Conservation (phyloP, 2,888 invertebrate species). For the Anaspis maculata region DNA sequence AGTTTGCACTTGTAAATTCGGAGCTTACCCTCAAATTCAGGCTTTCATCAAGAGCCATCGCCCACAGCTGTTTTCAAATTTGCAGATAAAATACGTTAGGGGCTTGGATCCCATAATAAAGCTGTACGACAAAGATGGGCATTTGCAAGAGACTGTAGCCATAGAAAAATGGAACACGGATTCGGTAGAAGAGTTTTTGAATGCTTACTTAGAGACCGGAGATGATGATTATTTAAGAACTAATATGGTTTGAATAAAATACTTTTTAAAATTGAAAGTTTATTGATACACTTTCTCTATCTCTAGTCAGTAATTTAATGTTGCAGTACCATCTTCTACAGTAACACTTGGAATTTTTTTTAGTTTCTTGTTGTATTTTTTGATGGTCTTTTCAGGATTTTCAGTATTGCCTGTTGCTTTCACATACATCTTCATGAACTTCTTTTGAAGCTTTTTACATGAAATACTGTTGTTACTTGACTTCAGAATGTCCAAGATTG, state of each 20-base stretch:
- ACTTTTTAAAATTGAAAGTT: conserved; percentile 1
- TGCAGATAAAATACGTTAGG: conserved; percentile 85
- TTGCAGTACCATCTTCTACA: conserved; percentile 50
- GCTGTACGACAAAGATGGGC: conserved; percentile 74
- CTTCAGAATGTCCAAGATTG: conserved; percentile 33
- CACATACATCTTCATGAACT: conserved; percentile 59
- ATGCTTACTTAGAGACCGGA: conserved; percentile 67
- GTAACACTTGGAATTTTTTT: conserved; percentile 57
- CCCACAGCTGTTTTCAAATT: conserved; percentile 82
- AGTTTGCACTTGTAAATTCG: conserved; percentile 98
- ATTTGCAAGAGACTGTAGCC: conserved; percentile 80
- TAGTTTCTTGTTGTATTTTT: conserved; percentile 65
- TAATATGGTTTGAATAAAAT: conserved; percentile 46
- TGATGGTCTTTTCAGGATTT: conserved; percentile 54
- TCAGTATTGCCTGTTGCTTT: conserved; percentile 41
- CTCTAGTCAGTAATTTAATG: conserved; percentile 2
- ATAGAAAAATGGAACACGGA: conserved; percentile 99
- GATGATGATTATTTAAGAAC: conserved; percentile 52
- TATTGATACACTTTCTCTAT: neutral
- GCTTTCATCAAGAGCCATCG: conserved; percentile 94
- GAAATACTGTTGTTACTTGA: conserved; percentile 55
- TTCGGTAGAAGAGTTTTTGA: conserved; percentile 92
- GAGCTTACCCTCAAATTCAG: conserved; percentile 95
- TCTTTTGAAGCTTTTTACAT: conserved; percentile 67
- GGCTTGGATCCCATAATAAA: conserved; percentile 93